These are phyloP conservation scores for Strigamia maritima DNA, from an alignment of 2,888 invertebrate species.

Conservation along the genomic window DNA sequence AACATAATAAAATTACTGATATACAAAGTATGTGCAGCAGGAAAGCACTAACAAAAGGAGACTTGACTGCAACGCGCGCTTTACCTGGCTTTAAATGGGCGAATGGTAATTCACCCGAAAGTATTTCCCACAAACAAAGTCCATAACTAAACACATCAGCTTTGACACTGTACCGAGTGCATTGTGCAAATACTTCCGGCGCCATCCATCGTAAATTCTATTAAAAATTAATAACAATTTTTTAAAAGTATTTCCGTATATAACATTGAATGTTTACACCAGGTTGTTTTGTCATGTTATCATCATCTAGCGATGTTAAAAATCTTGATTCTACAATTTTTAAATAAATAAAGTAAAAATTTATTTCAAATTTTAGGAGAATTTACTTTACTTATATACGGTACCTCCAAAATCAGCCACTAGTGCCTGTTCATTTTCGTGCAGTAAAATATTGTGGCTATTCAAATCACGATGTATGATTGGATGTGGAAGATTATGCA, in stretches of 20 bases:
- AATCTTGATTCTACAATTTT: constrained; percentile 55
- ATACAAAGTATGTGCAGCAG: too few species aligned
- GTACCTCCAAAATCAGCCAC: constrained; percentile 55
- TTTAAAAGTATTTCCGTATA: background rate
- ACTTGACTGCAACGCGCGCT: too few species aligned
- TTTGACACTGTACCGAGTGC: constrained; percentile 54
- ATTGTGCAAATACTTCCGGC: constrained; percentile 55
- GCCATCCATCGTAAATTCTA: constrained; percentile 56
- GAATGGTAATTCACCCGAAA: constrained; percentile 55
- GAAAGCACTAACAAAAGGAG: too few species aligned
- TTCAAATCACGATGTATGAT: constrained; percentile 55
- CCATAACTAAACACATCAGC: constrained; percentile 54
- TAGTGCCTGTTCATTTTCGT: constrained; percentile 53
- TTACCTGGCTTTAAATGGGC: constrained; percentile 55
- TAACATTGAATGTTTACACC: constrained; percentile 47
- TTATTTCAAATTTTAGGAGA: too few species aligned
- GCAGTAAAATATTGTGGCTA: constrained; percentile 55
- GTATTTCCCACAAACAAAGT: constrained; percentile 55
- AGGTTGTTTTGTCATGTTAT: constrained; percentile 57
- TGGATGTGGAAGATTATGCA: constrained; percentile 54
- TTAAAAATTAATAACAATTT: background rate
- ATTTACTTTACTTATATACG: too few species aligned
- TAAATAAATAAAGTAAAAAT: too few species aligned
- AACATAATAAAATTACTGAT: too few species aligned
- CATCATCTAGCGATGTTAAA: constrained; percentile 52